Conservation (phyloP, 2,797 vertebrate genomes). For the Cheracebus regulus region DNA sequence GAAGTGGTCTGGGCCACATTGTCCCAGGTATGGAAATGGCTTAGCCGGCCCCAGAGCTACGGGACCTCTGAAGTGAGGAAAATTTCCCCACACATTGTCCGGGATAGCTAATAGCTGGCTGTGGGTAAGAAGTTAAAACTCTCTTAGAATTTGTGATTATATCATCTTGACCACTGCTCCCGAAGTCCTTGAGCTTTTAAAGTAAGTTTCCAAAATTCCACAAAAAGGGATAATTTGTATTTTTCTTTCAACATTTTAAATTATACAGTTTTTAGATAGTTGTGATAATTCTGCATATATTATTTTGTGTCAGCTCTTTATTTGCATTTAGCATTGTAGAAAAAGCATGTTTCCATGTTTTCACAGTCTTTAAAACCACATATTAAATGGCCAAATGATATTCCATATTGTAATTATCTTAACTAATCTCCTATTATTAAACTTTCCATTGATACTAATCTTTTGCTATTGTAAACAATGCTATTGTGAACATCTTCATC, state of each 20-base stretch:
- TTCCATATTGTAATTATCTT: neutral
- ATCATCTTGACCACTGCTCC: neutral
- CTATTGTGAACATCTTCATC: neutral
- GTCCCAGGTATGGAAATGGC: constrained; percentile 83
- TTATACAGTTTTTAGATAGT: neutral
- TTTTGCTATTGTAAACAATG: neutral
- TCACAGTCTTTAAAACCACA: neutral
- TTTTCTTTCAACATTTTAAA: neutral
- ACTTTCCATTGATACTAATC: neutral
- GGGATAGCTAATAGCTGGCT: neutral
- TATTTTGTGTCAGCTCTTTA: neutral
- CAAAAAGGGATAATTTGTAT: neutral
- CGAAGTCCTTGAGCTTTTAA: neutral
- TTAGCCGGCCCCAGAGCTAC: neutral
- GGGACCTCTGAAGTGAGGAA: neutral
- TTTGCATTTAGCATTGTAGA: neutral
- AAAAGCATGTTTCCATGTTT: neutral
- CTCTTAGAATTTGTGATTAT: neutral
- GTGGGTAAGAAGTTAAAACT: neutral
- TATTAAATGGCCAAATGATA: neutral
- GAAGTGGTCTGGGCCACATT: constrained; percentile 85
- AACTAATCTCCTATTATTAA: neutral
- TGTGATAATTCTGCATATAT: neutral
- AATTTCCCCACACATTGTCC: neutral
- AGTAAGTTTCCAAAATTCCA: neutral